phyloP scores from a whole-genome alignment of 2,113 vertebrate species.

The Chloebia gouldiae region DNA sequence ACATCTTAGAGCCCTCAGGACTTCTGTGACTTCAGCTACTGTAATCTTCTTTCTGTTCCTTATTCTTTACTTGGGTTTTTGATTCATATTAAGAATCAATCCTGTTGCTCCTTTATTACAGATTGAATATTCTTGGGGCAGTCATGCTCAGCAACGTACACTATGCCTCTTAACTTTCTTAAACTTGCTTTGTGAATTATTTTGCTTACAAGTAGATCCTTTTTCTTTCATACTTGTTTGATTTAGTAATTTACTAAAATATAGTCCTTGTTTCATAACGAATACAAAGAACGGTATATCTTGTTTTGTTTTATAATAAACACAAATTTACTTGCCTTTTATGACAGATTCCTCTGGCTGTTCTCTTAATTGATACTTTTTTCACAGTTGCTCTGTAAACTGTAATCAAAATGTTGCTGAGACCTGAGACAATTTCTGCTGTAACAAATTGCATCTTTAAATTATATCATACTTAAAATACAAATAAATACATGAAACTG shows the following conservation, averaged over 20 bases:
- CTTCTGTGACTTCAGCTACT: not conserved
- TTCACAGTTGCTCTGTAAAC: not conserved
- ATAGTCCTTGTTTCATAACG: not conserved
- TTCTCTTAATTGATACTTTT: not conserved
- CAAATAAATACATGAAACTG: not conserved
- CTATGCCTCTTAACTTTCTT: not conserved
- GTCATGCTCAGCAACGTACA: not conserved
- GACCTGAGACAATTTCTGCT: not conserved
- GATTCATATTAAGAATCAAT: not conserved
- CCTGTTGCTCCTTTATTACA: not conserved
- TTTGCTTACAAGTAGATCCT: not conserved
- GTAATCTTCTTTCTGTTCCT: not conserved
- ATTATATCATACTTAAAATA: not conserved
- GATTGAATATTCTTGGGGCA: not conserved
- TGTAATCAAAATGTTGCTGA: not conserved
- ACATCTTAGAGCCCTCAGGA: not conserved
- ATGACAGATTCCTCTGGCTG: not conserved
- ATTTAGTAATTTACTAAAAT: not conserved
- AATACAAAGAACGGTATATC: not conserved
- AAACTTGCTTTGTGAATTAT: not conserved
- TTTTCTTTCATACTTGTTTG: not conserved
- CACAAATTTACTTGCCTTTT: not conserved
- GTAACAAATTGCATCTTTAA: not conserved
- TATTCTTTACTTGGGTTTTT: not conserved
- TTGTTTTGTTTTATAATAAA: not conserved